Evolutionary conservation across 2,113 vertebrate species (phyloP).

Genomic region (Pluvialis apricaria): DNA sequence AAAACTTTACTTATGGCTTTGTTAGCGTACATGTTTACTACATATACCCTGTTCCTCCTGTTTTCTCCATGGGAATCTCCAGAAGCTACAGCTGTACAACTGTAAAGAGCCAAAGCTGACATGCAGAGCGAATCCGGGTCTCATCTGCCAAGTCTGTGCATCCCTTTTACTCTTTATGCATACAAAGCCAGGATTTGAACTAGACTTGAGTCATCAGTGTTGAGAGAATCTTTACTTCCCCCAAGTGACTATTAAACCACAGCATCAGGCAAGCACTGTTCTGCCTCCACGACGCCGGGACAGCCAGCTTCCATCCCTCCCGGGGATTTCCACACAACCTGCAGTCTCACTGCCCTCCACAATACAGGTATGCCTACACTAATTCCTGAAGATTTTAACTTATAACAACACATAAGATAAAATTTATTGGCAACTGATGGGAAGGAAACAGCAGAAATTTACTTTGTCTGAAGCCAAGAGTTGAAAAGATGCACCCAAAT

Average conservation of each 20-base stretch:
- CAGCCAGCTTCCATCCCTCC: background rate
- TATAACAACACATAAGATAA: background rate
- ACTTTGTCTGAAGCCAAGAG: no score
- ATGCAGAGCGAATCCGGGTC: background rate
- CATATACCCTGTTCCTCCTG: background rate
- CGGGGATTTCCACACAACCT: background rate
- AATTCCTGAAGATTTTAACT: background rate
- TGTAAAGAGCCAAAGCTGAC: background rate
- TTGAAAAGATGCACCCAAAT: background rate
- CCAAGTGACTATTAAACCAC: background rate
- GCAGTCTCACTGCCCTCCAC: background rate
- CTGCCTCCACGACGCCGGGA: rapidly evolving
- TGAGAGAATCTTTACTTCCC: background rate
- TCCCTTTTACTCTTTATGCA: background rate
- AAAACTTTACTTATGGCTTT: background rate
- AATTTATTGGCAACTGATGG: background rate
- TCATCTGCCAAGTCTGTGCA: background rate
- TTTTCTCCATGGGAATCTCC: background rate
- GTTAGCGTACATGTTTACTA: background rate
- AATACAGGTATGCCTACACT: no score
- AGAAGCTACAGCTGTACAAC: background rate
- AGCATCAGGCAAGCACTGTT: background rate
- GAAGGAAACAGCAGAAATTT: background rate
- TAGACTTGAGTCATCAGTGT: background rate
- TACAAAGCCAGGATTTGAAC: background rate